Conservation (phyloP, 2,797 vertebrate species). For the Saxicola maurus region DNA sequence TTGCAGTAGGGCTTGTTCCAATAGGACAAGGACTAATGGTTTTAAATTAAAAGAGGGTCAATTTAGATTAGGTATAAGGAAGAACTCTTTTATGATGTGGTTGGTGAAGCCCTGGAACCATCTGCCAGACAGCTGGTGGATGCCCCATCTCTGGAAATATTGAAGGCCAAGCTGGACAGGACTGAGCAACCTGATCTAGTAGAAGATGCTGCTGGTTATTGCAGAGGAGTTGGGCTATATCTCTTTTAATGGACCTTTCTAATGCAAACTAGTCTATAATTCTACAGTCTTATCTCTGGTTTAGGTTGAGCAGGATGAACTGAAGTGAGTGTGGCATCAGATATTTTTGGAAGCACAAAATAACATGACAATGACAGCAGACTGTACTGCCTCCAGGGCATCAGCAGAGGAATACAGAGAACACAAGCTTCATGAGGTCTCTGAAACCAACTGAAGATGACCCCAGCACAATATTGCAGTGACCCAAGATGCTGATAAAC, state of each 20-base stretch:
- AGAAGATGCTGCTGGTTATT: neutral
- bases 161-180: neutral
- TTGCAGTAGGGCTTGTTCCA: neutral
- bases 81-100: neutral
- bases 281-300: neutral
- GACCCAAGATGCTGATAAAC: neutral
- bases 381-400: neutral
- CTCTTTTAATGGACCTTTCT: neutral
- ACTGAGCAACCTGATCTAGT: neutral
- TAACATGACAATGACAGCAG: neutral
- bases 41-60: neutral
- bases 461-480: neutral
- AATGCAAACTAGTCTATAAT: neutral
- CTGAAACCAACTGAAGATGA: neutral
- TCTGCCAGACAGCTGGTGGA: neutral
- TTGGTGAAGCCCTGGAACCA: neutral
- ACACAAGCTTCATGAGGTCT: neutral
- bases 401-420: neutral
- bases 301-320: neutral
- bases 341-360: neutral
- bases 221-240: rapidly evolving
- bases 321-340: neutral
- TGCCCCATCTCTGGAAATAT: neutral
- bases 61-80: neutral
- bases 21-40: neutral